Conservation (phyloP, 2,888 invertebrate species). For the Augochlorella aurata region DNA sequence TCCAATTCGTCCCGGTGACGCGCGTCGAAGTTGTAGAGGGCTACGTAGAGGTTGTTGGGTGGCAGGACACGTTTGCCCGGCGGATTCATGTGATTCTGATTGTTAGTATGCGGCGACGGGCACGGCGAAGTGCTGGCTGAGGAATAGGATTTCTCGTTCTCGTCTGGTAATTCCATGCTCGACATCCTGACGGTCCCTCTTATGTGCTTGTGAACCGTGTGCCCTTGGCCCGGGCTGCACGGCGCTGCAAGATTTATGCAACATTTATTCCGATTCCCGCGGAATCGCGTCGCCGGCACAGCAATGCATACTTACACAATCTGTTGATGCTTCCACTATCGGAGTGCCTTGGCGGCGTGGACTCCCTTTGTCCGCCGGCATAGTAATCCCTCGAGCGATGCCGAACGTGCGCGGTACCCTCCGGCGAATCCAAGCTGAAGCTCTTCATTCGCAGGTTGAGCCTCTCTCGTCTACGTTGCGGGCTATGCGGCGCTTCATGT, state of each 20-base stretch:
- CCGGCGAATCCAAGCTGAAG: slow-evolving; percentile 97
- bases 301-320: slow-evolving; percentile 74
- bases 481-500: slow-evolving; percentile 95
- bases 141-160: slow-evolving; percentile 94
- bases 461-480: slow-evolving; percentile 92
- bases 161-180: slow-evolving; percentile 95
- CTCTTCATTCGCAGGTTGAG: slow-evolving; percentile 99
- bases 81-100: slow-evolving; percentile 78
- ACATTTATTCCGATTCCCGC: no score
- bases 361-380: slow-evolving; percentile 75
- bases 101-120: slow-evolving; percentile 88
- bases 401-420: slow-evolving; percentile 92
- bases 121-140: slow-evolving; percentile 97
- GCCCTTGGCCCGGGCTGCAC: slow-evolving; percentile 92
- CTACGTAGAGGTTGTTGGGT: slow-evolving; percentile 96
- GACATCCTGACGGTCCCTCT: slow-evolving; percentile 94
- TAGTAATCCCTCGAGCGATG: slow-evolving; percentile 86
- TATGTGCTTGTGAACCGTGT: slow-evolving; percentile 85
- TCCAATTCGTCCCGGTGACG: slow-evolving; percentile 97
- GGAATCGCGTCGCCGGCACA: no score
- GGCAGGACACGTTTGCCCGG: slow-evolving; percentile 84
- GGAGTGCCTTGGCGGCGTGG: slow-evolving; percentile 79
- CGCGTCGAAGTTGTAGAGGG: slow-evolving; percentile 96
- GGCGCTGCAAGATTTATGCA: slow-evolving; percentile 86
- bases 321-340: slow-evolving; percentile 80